Evolutionary conservation across 2,888 invertebrate genomes (phyloP).

Genomic region (Orchesella flavescens): DNA sequence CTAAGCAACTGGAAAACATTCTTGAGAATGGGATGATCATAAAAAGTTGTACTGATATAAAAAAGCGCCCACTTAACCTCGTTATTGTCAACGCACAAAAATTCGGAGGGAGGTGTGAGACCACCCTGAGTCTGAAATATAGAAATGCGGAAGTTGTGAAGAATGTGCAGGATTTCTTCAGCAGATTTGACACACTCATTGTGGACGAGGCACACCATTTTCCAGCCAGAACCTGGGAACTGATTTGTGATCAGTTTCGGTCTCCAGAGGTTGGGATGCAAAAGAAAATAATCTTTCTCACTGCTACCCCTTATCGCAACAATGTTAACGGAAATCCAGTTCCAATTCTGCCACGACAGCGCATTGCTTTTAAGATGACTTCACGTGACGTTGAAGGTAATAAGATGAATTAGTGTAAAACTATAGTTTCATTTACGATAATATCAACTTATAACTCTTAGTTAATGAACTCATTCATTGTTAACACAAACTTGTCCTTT

Average conservation of each 20-base stretch:
- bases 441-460: too few species aligned
- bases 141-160: not conserved
- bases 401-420: too few species aligned
- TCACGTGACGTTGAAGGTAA: not conserved
- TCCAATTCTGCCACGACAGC: not conserved
- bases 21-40: too few species aligned
- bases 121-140: not conserved
- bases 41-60: too few species aligned
- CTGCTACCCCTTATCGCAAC: conserved; percentile 11
- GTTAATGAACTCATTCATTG: too few species aligned
- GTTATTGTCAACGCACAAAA: conserved; percentile 57
- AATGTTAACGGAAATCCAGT: not conserved
- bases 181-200: conserved; percentile 14
- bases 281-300: conserved; percentile 19
- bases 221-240: conserved; percentile 15
- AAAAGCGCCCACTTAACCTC: not conserved
- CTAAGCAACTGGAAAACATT: too few species aligned
- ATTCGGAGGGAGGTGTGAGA: conserved; percentile 30
- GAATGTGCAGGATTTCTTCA: conserved; percentile 14
- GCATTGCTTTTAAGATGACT: not conserved
- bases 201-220: conserved; percentile 48
- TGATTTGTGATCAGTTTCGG: not conserved
- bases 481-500: not conserved
- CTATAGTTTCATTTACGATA: too few species aligned
- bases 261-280: not conserved